These are phyloP conservation scores for Athripsodes cinereus DNA, from an alignment of 2,888 invertebrate genomes.

Conservation along the genomic window DNA sequence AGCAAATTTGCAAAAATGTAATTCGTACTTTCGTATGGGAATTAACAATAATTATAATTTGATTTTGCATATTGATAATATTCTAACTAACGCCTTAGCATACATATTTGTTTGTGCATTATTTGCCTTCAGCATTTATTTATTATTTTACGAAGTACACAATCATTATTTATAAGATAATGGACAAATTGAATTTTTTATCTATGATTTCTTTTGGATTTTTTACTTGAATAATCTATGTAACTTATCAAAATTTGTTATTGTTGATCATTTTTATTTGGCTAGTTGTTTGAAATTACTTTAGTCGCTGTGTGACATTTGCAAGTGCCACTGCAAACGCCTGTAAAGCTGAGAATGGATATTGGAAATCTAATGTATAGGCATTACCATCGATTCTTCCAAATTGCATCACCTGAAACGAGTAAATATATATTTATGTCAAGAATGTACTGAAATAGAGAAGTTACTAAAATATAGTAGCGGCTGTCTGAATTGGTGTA, in stretches of 20 bases:
- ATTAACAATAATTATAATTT: no score
- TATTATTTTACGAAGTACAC: no score
- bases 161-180: not conserved
- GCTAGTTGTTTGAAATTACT: constrained; percentile 48
- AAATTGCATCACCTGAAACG: constrained; percentile 94
- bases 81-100: no score
- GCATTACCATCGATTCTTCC: constrained; percentile 98
- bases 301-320: constrained; percentile 91
- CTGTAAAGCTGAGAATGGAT: constrained; percentile 96
- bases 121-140: no score
- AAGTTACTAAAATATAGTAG: no score
- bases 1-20: no score
- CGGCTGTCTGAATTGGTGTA: no score
- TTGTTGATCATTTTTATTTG: not conserved
- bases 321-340: constrained; percentile 98
- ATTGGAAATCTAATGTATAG: constrained; percentile 97
- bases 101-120: no score
- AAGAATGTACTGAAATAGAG: no score
- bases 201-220: not conserved
- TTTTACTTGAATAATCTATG: not conserved
- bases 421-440: not conserved
- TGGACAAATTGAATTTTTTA: not conserved
- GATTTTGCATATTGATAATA: no score
- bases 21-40: no score
- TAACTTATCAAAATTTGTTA: not conserved